Evolutionary conservation across 2,888 invertebrate genomes (phyloP), one percentile per base, ranked within the genome.

Genomic region (Brachyptera putata): DNA sequence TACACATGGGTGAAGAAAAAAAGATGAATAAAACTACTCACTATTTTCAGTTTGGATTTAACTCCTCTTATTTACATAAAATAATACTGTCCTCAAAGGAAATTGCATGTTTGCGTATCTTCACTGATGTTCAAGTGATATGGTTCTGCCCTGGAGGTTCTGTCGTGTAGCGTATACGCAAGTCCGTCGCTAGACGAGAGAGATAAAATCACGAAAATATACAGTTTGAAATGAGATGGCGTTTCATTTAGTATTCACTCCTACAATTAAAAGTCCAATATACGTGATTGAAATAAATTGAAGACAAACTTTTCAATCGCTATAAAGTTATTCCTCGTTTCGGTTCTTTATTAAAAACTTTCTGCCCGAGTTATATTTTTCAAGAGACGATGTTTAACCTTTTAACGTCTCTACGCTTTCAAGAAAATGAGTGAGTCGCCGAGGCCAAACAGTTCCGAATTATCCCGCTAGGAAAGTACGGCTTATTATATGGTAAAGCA

Each of bases 231-330:
- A n/a, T n/a, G n/a, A n/a, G n/a, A n/a, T n/a, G n/a, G n/a, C n/a
- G n/a, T 39, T 39, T 9, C 39, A 39, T 30, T 30, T 30, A 7
- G 11, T 30, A 7, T 43, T 43, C 21, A 18, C 11, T 5, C 30
- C 43, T 43, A 21, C 21, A 43, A 21, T 43, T 43, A 43, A 43
- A 43, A 43, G 43, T 43, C 7, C 18, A 21, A 18, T 11, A 4
- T 21, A 43, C 14, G 43, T 43, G 43, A 43, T 43, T 43, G 21
- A 43, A 43, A 16, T 43, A 43, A 7, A 43, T 21, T 43, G 43
- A 43, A n/a, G 43, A 21, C 4, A 43, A 43, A 43, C 43, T 43
- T 43, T 43, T 21, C 43, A 43, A 43, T 43, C 16, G 18, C 16
- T 43, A 43, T 18, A 11, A 43, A 43, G 30, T 11, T 7, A 30